Evolutionary conservation across 2,113 vertebrate species (phyloP).

Genomic region (Vidua chalybeata): DNA sequence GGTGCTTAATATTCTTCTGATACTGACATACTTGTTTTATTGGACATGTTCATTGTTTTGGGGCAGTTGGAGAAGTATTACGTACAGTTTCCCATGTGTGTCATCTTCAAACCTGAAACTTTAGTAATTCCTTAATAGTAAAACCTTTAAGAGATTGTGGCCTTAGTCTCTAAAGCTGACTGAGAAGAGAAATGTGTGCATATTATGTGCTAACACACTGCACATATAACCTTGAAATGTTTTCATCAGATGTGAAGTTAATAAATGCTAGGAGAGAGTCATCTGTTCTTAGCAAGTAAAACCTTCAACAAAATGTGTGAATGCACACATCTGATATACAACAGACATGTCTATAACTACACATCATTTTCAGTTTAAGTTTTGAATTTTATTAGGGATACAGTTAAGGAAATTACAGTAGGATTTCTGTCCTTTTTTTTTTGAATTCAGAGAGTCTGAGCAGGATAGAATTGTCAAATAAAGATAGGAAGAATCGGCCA

Average conservation of each 20-base stretch:
- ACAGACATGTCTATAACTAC: too few relatives aligned
- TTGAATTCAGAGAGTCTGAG: conserved; percentile 79
- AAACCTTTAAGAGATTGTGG: neutral
- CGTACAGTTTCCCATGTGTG: neutral
- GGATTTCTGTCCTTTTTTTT: neutral
- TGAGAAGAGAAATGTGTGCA: neutral
- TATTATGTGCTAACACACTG: neutral
- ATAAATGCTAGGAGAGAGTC: neutral
- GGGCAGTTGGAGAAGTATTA: neutral
- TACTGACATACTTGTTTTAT: neutral
- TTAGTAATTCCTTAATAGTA: neutral
- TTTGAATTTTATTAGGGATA: neutral
- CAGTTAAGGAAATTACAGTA: neutral
- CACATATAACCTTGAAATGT: neutral
- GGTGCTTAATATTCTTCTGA: neutral
- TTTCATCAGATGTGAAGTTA: neutral
- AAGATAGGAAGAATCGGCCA: conserved; percentile 91
- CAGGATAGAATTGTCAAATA: conserved; percentile 78
- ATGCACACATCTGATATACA: neutral
- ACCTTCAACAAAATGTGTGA: neutral
- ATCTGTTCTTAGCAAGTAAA: neutral
- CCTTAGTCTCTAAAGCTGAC: neutral
- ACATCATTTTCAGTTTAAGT: neutral
- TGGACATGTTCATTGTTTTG: neutral
- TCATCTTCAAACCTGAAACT: neutral